Evolutionary conservation across 2,113 vertebrate species (phyloP).

Genomic region (Malurus cyaneus): DNA sequence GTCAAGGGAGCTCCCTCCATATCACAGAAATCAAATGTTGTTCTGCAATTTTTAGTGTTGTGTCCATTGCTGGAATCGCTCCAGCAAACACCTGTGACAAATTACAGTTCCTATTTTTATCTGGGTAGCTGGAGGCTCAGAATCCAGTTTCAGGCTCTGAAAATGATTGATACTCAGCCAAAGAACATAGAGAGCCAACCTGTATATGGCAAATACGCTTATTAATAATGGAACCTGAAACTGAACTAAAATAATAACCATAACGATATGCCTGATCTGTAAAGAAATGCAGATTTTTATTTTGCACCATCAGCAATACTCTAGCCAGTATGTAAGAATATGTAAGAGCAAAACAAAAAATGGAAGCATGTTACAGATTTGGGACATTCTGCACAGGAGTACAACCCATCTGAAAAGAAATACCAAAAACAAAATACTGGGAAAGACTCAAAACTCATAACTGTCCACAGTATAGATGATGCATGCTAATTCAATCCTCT

Average conservation of each 20-base stretch:
- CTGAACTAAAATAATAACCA: constrained; percentile 16
- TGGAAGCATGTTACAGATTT: background rate
- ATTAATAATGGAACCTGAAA: constrained; percentile 5
- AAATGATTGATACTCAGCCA: background rate
- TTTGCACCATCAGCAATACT: background rate
- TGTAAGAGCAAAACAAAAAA: background rate
- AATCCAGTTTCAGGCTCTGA: constrained; percentile 29
- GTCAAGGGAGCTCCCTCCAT: background rate
- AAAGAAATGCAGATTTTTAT: background rate
- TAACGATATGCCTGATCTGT: background rate
- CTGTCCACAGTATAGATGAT: background rate
- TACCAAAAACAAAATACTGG: background rate
- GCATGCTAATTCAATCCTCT: constrained; percentile 39
- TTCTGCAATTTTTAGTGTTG: background rate
- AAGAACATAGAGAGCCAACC: background rate
- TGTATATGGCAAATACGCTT: background rate
- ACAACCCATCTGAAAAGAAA: background rate
- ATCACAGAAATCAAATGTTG: background rate
- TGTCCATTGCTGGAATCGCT: background rate
- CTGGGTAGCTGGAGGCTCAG: background rate
- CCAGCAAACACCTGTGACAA: constrained; percentile 39
- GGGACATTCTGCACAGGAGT: background rate
- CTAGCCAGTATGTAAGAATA: background rate
- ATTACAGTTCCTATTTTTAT: constrained; percentile 31
- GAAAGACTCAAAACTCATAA: background rate